Percentiles rank a stretch among this genome's conserved stretches.
These are phyloP conservation scores for Alligator mississippiensis DNA, from an alignment of 2,113 vertebrate species.

Conservation along the genomic window DNA sequence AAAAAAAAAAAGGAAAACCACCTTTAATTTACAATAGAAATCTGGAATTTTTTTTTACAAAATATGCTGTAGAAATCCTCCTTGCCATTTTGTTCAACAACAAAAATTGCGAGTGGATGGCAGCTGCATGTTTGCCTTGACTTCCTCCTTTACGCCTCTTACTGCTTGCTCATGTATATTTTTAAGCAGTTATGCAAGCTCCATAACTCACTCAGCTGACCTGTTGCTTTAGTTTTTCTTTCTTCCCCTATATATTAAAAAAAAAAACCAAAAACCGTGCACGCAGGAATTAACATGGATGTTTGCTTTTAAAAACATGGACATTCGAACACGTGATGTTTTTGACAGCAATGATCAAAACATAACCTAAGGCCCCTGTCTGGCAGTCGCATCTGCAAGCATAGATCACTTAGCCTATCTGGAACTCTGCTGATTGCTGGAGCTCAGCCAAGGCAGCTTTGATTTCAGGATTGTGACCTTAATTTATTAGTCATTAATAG, in stretches of 20 bases:
- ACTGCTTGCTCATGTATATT: background rate
- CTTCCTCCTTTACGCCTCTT: background rate
- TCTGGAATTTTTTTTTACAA: background rate
- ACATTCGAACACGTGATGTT: background rate
- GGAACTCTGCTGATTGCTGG: background rate
- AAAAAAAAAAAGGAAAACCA: background rate
- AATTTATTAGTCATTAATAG: background rate
- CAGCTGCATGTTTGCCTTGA: background rate
- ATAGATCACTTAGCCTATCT: background rate
- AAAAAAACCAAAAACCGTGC: no score
- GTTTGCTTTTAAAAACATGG: background rate
- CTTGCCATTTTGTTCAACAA: background rate
- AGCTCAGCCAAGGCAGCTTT: background rate
- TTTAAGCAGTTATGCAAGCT: background rate
- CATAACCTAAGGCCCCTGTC: background rate
- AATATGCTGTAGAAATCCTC: background rate
- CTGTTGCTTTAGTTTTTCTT: background rate
- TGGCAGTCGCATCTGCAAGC: background rate
- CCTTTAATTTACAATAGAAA: background rate
- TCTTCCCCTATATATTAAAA: no score
- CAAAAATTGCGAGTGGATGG: background rate
- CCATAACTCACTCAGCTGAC: background rate
- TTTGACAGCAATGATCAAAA: background rate
- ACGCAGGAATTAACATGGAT: no score
- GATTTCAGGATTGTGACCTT: background rate